Evolutionary conservation across 2,888 invertebrate species (phyloP).

Genomic region (Clistopyga incitator): DNA sequence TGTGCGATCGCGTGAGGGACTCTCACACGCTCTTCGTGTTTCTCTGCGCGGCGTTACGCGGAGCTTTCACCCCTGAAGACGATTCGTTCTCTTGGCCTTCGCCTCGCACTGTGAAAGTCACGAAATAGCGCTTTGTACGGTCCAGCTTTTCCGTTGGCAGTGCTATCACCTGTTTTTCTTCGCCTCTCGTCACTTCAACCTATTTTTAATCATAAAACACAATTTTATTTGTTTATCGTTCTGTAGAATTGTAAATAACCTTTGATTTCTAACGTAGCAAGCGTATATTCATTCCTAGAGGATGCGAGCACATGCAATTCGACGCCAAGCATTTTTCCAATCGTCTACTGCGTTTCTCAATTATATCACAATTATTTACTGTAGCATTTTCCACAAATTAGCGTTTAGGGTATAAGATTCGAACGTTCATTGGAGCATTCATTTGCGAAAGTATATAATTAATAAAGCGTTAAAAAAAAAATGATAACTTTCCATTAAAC

Average conservation of each 20-base stretch:
- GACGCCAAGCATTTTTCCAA: background rate
- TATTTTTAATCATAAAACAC: constrained; percentile 57
- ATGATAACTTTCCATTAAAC: too few species aligned
- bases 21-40: constrained; percentile 77
- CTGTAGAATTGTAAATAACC: background rate
- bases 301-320: constrained; percentile 24
- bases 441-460: background rate
- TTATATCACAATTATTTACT: background rate
- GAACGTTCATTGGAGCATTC: background rate
- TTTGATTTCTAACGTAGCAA: background rate
- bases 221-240: background rate
- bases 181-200: constrained; percentile 93
- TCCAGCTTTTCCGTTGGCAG: constrained; percentile 94
- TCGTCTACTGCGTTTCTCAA: constrained; percentile 5
- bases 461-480: too few species aligned
- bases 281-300: background rate
- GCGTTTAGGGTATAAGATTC: background rate
- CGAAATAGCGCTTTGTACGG: constrained; percentile 95
- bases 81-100: constrained; percentile 84
- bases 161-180: constrained; percentile 94
- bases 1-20: background rate
- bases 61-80: constrained; percentile 79
- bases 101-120: constrained; percentile 96
- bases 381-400: background rate
- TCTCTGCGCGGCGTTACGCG: constrained; percentile 74